Evolutionary conservation across 1,140 invertebrate genomes (phyloP), one percentile per base, ranked within the genome.

Genomic region (Lepidurus couesii): DNA sequence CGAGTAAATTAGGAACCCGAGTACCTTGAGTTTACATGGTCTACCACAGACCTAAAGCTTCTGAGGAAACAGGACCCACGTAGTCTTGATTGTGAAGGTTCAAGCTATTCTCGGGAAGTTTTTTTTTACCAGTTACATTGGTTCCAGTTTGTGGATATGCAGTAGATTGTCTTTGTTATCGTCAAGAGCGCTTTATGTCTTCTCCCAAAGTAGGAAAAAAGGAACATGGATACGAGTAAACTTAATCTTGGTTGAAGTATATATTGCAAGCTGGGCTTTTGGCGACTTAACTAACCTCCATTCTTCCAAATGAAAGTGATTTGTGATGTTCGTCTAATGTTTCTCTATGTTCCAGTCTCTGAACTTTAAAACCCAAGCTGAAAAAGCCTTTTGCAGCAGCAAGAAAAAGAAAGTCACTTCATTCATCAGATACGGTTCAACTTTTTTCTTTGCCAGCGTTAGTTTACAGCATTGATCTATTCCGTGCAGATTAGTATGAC

Each of bases 201-300:
- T 13, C 21, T 13, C 21, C 16, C 7, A 16, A 11, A 7, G 4
- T 0, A 21, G 4, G 6, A 21, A 65, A 65, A 21, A 21, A 65
- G n/a, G 53, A 65, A 65, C 53, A 65, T 65, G 53, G 53, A 65
- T 65, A 65, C 53, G 53, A n/a, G 53, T 13, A 7, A 11, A n/a
- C 53, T 65, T 21, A 10, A 1, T 47, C 21, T 65, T 65, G 53
- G 16, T 34, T 34, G 34, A 34, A 34, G 34, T 34, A 34, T 34
- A 34, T 34, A 34, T 34, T 34, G 34, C 8, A 65, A 65, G 21
- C 21, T 65, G 53, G 53, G 53, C 16, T 21, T n/a, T 65, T 13
- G 53, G 53, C 21, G 53, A 65, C 21, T 65, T 65, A 65, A 65
- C 53, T 65, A 65, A 21, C 53, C 53, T 65, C 53, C 53, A 65